Evolutionary conservation across 2,888 invertebrate species (phyloP).

Genomic region (Plusia festucae): DNA sequence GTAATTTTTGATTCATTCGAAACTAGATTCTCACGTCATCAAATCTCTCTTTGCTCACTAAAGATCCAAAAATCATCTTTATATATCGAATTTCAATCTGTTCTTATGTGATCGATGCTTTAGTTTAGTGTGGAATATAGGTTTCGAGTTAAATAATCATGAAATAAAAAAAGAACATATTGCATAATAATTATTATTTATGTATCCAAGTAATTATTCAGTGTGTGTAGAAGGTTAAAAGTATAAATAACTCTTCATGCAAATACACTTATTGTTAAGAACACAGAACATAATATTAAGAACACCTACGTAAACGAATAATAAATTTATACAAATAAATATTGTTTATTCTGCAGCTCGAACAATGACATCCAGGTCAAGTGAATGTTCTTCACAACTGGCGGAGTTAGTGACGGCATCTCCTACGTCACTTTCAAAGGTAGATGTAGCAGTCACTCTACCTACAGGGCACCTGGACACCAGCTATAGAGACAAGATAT

Average conservation of each 20-base stretch:
- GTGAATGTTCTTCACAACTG: slow-evolving; percentile 81
- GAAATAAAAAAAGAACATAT: no score
- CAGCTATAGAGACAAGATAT: slow-evolving; percentile 84
- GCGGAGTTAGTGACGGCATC: slow-evolving; percentile 79
- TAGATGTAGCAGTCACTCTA: slow-evolving; percentile 83
- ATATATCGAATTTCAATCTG: no score
- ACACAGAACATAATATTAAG: neutral
- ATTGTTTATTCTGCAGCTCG: slow-evolving; percentile 68
- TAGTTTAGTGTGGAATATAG: no score
- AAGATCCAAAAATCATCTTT: neutral
- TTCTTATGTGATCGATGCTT: no score
- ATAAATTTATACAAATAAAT: no score
- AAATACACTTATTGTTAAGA: no score
- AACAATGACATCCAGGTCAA: slow-evolving; percentile 85
- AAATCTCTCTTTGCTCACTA: neutral
- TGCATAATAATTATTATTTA: no score
- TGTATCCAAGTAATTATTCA: no score
- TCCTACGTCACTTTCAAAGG: slow-evolving; percentile 77
- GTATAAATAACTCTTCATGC: no score
- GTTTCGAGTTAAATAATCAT: no score
- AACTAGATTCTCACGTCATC: neutral
- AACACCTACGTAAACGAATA: neutral
- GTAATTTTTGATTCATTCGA: neutral
- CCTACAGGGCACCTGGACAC: slow-evolving; percentile 78
- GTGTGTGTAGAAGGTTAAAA: no score